A percentile compares a stretch with the other conserved stretches of the same genome.
phyloP scores from a whole-genome alignment of 2,888 invertebrate genomes.

The Phytoseiulus persimilis region DNA sequence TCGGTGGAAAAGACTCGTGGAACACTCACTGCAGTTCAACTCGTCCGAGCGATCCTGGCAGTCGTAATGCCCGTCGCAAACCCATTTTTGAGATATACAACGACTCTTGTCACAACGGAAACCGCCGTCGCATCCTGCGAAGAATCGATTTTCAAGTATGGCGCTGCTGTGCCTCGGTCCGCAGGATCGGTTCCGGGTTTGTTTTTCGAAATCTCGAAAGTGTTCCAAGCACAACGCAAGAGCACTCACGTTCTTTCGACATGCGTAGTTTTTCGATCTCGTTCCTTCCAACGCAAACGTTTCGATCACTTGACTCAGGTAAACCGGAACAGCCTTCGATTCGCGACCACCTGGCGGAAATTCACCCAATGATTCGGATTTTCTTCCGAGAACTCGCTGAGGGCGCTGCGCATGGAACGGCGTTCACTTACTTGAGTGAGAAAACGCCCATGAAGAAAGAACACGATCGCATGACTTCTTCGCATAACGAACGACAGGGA shows the following conservation, averaged over 20 bases:
- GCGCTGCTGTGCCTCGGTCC: too few species aligned
- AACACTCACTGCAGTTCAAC: constrained; percentile 55
- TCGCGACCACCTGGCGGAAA: constrained; percentile 16
- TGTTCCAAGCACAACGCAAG: not conserved
- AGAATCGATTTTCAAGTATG: not conserved
- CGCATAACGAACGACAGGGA: constrained; percentile 40
- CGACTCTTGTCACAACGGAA: constrained; percentile 48
- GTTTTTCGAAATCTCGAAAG: not conserved
- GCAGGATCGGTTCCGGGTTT: not conserved
- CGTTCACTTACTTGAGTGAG: constrained; percentile 42
- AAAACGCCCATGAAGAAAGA: constrained; percentile 46
- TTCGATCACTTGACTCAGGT: constrained; percentile 35
- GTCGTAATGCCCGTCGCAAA: constrained; percentile 49
- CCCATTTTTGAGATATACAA: constrained; percentile 49
- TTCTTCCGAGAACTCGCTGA: not conserved
- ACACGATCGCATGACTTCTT: constrained; percentile 44
- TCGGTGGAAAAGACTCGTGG: not conserved
- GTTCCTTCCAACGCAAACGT: constrained; percentile 24
- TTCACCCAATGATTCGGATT: not conserved
- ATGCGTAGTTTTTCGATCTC: constrained; percentile 36
- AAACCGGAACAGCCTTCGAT: constrained; percentile 12
- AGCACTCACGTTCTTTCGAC: constrained; percentile 33
- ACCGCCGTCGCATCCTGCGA: constrained; percentile 44
- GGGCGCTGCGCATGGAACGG: not conserved
- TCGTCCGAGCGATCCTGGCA: constrained; percentile 49